Conservation (phyloP, 2,113 vertebrate genomes). For the Desmodus rotundus region DNA sequence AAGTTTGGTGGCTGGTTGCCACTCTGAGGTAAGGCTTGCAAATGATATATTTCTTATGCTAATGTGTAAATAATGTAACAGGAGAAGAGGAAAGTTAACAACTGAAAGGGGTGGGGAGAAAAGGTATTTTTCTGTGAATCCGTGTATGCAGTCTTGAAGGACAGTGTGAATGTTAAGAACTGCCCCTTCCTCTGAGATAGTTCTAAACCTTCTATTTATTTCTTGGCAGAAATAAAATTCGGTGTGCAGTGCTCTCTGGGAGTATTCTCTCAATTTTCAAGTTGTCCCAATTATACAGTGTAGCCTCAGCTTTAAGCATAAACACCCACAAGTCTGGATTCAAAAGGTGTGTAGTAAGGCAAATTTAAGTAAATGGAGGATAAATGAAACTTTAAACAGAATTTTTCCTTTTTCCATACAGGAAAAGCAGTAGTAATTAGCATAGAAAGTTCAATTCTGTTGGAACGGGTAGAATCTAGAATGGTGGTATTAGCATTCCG, state of each 20-base stretch:
- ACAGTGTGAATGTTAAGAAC: not conserved
- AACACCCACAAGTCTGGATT: not conserved
- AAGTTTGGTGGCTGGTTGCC: constrained; percentile 16
- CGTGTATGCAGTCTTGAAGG: not conserved
- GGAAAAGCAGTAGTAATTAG: not conserved
- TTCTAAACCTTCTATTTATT: not conserved
- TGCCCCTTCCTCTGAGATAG: not conserved
- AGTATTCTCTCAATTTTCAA: not conserved
- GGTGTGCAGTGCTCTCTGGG: not conserved
- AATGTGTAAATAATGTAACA: constrained; percentile 6
- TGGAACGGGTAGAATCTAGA: not conserved
- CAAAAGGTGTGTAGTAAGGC: constrained; percentile 19
- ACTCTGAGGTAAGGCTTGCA: constrained; percentile 52
- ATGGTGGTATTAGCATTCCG: not conserved
- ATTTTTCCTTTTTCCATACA: not conserved
- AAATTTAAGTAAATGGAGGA: not conserved
- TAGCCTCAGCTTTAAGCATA: not conserved
- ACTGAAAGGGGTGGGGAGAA: not conserved
- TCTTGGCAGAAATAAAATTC: not conserved
- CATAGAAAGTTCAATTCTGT: not conserved
- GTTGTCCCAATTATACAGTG: not conserved
- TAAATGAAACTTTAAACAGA: not conserved
- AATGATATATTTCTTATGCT: constrained; percentile 23
- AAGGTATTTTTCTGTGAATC: not conserved
- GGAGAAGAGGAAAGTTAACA: not conserved